phyloP scores from a whole-genome alignment of 2,797 vertebrate species.

The Onychomys leucogaster region DNA sequence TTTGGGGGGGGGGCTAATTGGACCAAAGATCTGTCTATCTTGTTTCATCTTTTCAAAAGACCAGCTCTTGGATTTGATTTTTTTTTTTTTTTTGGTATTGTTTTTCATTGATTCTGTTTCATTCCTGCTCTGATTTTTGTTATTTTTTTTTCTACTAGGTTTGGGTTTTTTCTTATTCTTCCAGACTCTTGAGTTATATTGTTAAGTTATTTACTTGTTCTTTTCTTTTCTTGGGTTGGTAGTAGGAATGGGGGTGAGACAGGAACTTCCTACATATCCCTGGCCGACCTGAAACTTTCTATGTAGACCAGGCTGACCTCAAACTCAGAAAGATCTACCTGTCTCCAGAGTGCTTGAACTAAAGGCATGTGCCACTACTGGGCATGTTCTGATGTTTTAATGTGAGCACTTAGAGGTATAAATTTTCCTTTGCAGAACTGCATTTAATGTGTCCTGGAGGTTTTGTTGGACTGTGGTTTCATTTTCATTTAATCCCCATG shows the following conservation, averaged over 20 bases:
- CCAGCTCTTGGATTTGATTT: not conserved
- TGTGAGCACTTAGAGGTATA: too few species aligned
- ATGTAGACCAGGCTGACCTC: not conserved
- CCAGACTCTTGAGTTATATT: not conserved
- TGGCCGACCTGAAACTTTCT: not conserved
- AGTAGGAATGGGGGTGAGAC: not conserved
- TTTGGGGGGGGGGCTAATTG: not conserved
- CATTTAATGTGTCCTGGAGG: not conserved
- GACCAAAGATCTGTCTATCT: not conserved
- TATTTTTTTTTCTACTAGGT: not conserved
- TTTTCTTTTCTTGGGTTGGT: not conserved
- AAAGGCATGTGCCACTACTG: not conserved
- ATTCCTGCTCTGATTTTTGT: not conserved
- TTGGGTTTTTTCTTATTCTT: not conserved
- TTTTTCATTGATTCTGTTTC: not conserved
- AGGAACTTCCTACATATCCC: not conserved
- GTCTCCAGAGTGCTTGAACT: not conserved
- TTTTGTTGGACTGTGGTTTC: not conserved
- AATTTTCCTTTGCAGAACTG: not conserved
- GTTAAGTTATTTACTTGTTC: not conserved
- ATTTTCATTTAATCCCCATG: not conserved
- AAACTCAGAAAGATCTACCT: not conserved
- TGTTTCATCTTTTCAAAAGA: not conserved
- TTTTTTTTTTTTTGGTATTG: too few species aligned
- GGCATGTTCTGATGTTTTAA: not conserved